These are phyloP conservation scores for Polydrusus tereticollis DNA, from an alignment of 2,888 invertebrate genomes.

Conservation along the genomic window DNA sequence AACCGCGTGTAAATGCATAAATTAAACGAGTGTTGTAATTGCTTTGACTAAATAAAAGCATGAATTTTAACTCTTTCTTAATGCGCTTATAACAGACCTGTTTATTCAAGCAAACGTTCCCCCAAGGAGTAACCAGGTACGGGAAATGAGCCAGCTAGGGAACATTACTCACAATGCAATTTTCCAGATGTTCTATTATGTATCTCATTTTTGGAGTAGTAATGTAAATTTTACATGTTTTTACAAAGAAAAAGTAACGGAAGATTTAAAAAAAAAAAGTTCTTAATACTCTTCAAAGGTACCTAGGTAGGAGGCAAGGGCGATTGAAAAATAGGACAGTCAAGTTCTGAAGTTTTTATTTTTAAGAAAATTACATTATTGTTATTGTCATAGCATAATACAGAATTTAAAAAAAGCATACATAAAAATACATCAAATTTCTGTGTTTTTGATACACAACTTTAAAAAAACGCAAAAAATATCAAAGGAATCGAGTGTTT, in stretches of 20 bases:
- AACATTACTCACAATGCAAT: conserved; percentile 32
- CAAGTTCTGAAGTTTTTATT: no score
- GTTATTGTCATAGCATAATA: no score
- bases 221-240: background rate
- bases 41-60: background rate
- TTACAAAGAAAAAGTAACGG: background rate
- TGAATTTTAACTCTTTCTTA: background rate
- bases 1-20: background rate
- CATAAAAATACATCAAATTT: no score
- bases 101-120: conserved; percentile 27
- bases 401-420: no score
- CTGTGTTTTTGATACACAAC: no score
- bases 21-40: background rate
- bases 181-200: background rate
- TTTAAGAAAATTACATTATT: no score
- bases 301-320: no score
- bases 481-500: no score
- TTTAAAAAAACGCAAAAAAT: no score
- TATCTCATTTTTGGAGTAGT: background rate
- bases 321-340: no score
- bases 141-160: conserved; percentile 31
- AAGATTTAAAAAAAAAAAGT: no score
- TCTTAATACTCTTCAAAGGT: no score
- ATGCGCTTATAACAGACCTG: background rate
- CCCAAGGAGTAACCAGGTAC: conserved; percentile 21